phyloP scores from a whole-genome alignment of 2,797 vertebrate genomes.

The Poecilia picta region DNA sequence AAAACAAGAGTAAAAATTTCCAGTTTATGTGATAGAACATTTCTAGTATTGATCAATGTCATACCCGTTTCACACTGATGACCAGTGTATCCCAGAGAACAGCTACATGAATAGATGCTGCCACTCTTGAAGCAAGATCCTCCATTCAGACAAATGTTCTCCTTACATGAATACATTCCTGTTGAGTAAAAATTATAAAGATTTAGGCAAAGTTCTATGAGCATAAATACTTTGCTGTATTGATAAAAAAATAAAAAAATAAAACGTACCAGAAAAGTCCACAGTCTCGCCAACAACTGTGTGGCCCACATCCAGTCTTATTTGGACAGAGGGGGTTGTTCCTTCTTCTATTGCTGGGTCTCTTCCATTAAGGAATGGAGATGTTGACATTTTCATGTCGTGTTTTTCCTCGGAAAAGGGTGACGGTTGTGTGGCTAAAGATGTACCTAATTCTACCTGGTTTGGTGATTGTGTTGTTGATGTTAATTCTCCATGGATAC shows the following conservation, averaged over 20 bases:
- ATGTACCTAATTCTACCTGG: slow-evolving; percentile 17
- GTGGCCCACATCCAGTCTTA: slow-evolving; percentile 48
- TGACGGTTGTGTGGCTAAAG: slow-evolving; percentile 25
- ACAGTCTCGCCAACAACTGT: slow-evolving; percentile 72
- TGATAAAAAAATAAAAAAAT: slow-evolving; percentile 10
- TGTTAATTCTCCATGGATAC: slow-evolving; percentile 24
- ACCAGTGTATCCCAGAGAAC: slow-evolving; percentile 90
- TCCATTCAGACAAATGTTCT: slow-evolving; percentile 88
- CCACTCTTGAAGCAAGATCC: slow-evolving; percentile 89
- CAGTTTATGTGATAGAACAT: not conserved
- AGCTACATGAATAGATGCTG: slow-evolving; percentile 85
- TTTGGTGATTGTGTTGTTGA: slow-evolving; percentile 40
- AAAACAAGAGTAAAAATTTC: not conserved
- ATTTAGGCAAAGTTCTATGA: not conserved
- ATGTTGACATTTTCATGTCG: slow-evolving; percentile 15
- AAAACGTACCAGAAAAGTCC: slow-evolving; percentile 78
- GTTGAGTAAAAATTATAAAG: slow-evolving; percentile 12
- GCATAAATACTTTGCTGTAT: not conserved
- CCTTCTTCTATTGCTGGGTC: slow-evolving; percentile 31
- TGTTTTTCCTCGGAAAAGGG: slow-evolving; percentile 23
- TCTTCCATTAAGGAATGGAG: slow-evolving; percentile 22
- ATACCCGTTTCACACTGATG: slow-evolving; percentile 93
- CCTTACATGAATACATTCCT: slow-evolving; percentile 87
- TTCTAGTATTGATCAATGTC: not conserved
- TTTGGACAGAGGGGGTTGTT: slow-evolving; percentile 33